These are phyloP conservation scores for Chrysomela aeneicollis DNA, from an alignment of 2,888 invertebrate genomes.

Conservation along the genomic window DNA sequence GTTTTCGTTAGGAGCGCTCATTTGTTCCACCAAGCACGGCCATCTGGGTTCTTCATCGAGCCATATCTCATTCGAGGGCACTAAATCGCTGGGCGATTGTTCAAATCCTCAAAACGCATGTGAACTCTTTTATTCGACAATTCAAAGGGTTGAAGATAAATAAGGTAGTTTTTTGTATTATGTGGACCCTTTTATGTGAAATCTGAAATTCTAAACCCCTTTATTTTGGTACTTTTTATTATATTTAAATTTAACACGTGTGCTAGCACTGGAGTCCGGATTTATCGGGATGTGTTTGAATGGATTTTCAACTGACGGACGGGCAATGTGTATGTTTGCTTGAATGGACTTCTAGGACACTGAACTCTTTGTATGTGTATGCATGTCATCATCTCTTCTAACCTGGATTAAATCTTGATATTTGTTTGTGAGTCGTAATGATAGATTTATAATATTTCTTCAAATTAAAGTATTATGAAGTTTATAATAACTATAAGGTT, in stretches of 20 bases:
- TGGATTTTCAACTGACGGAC: conserved; percentile 30
- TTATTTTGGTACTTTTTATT: conserved; percentile 55
- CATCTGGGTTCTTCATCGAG: conserved; percentile 26
- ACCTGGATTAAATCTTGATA: too few species aligned
- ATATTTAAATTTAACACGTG: conserved; percentile 54
- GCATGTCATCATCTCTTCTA: too few species aligned
- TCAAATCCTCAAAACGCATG: conserved; percentile 44
- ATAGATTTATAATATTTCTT: too few species aligned
- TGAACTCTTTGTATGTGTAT: conserved; percentile 1
- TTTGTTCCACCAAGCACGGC: conserved; percentile 28
- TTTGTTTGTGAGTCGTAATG: too few species aligned
- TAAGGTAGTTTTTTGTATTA: conserved; percentile 50
- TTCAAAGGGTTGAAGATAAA: conserved; percentile 53
- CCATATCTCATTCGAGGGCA: conserved; percentile 24
- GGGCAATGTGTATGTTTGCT: not conserved
- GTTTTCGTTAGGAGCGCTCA: conserved; percentile 24
- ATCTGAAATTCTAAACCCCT: conserved; percentile 56
- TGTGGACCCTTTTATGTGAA: conserved; percentile 43
- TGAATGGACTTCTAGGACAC: conserved; percentile 19
- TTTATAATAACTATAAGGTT: too few species aligned
- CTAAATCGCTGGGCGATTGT: conserved; percentile 31
- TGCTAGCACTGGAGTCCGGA: conserved; percentile 18
- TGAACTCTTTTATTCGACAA: conserved; percentile 44
- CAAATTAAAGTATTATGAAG: too few species aligned
- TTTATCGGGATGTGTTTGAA: conserved; percentile 29